Evolutionary conservation across 2,797 vertebrate genomes (phyloP).

Genomic region (Staurois parvus): DNA sequence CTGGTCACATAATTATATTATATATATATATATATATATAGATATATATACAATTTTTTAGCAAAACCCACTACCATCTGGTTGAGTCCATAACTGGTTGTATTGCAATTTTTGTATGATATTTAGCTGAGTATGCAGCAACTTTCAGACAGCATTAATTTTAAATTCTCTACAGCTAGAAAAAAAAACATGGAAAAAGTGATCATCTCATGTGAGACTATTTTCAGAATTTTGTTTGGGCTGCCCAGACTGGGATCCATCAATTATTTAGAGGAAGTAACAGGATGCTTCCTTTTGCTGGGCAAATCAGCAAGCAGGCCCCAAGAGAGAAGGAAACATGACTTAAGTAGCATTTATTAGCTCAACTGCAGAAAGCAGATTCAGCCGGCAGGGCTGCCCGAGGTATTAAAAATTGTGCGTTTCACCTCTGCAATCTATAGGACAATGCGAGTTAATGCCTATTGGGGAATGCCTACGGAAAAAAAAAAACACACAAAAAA

Average conservation of each 20-base stretch:
- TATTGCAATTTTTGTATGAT: too few species aligned
- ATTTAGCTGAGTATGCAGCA: neutral
- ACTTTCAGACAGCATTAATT: neutral
- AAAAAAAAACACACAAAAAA: constrained; percentile 47
- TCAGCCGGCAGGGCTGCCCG: constrained; percentile 72
- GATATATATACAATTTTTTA: too few species aligned
- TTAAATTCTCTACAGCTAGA: neutral
- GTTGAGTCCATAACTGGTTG: too few species aligned
- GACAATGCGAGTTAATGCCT: constrained; percentile 62
- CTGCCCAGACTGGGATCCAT: constrained; percentile 85
- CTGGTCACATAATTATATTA: too few species aligned
- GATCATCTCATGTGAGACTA: constrained; percentile 85
- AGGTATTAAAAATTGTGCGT: constrained; percentile 71
- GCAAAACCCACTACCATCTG: too few species aligned
- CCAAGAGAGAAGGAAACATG: constrained; percentile 97
- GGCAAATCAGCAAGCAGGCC: constrained; percentile 92
- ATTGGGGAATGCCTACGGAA: constrained; percentile 61
- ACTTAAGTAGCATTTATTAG: constrained; percentile 99
- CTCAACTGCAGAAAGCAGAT: constrained; percentile 82
- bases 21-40: too few species aligned
- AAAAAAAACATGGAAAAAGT: constrained; percentile 66
- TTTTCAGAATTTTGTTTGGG: constrained; percentile 88
- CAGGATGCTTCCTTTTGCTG: constrained; percentile 98
- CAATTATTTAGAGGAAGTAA: constrained; percentile 99
- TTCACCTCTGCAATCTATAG: constrained; percentile 69